Conservation (phyloP, 2,113 vertebrate genomes). For the Pseudopodoces humilis region DNA sequence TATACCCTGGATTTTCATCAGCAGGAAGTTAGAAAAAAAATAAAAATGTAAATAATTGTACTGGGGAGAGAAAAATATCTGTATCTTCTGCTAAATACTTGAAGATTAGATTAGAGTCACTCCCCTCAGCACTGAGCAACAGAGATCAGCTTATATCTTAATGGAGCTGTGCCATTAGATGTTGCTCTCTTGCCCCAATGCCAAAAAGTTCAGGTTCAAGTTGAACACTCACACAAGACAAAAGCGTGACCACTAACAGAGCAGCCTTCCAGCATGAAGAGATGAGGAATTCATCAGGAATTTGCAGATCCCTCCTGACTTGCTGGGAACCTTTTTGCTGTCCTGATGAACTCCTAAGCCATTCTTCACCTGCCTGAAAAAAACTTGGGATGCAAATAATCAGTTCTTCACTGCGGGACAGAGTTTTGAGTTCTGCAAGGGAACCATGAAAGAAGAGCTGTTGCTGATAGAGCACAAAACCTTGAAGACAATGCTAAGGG, state of each 20-base stretch:
- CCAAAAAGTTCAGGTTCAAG: neutral
- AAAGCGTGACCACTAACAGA: neutral
- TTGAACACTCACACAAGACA: neutral
- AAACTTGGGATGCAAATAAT: neutral
- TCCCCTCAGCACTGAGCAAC: neutral
- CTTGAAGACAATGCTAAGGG: neutral
- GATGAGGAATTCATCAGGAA: neutral
- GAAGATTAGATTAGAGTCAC: neutral
- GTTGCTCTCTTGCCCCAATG: neutral
- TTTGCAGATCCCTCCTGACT: neutral
- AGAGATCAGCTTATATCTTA: neutral
- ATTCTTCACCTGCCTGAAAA: conserved; percentile 6
- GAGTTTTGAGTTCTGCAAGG: neutral
- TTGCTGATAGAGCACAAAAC: neutral
- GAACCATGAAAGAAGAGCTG: neutral
- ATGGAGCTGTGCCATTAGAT: neutral
- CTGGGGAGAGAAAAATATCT: neutral
- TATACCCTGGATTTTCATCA: neutral
- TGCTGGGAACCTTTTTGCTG: neutral
- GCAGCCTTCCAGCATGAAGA: neutral
- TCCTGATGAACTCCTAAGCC: neutral
- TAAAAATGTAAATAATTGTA: neutral
- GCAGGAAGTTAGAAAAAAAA: neutral
- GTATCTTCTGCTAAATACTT: neutral
- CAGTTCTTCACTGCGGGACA: neutral